phyloP scores from a whole-genome alignment of 35 echinoderm and acorn worm species.

The Acanthaster planci region DNA sequence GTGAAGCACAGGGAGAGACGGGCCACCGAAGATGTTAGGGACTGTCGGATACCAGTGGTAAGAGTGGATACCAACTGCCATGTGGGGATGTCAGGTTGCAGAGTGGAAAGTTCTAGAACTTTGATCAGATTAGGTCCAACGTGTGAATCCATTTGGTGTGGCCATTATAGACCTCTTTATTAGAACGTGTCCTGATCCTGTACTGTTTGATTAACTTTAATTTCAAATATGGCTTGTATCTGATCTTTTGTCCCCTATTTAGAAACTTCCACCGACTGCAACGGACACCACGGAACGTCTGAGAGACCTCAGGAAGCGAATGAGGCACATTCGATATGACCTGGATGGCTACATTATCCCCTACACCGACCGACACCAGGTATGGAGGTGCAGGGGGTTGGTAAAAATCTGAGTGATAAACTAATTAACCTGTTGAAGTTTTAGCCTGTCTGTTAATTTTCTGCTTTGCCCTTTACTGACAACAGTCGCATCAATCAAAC shows the following conservation, averaged over 20 bases:
- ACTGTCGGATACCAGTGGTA: not conserved
- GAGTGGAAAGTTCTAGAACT: not conserved
- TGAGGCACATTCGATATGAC: conserved; percentile 14
- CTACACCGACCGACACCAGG: conserved; percentile 32
- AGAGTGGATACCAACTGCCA: not conserved
- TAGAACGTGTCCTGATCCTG: not conserved
- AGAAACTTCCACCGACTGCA: conserved; percentile 25
- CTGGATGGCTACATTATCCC: conserved; percentile 36
- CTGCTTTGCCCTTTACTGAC: too few relatives aligned
- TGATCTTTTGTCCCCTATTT: not conserved
- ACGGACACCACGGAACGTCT: conserved; percentile 26
- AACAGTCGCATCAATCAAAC: too few relatives aligned
- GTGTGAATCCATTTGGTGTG: not conserved
- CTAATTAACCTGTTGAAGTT: too few relatives aligned
- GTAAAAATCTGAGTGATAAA: too few relatives aligned
- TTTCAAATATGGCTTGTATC: not conserved
- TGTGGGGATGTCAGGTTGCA: not conserved
- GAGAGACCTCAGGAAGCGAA: conserved; percentile 26
- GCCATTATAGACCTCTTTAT: not conserved
- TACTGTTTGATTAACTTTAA: not conserved
- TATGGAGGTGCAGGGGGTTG: not conserved
- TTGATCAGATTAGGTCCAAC: not conserved
- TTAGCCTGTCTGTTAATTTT: too few relatives aligned
- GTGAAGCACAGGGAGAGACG: not conserved
- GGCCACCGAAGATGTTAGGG: conserved; percentile 5